Evolutionary conservation across 2,888 invertebrate genomes (phyloP), one percentile per base, ranked within the genome.

Genomic region (Hylaea fasciaria): DNA sequence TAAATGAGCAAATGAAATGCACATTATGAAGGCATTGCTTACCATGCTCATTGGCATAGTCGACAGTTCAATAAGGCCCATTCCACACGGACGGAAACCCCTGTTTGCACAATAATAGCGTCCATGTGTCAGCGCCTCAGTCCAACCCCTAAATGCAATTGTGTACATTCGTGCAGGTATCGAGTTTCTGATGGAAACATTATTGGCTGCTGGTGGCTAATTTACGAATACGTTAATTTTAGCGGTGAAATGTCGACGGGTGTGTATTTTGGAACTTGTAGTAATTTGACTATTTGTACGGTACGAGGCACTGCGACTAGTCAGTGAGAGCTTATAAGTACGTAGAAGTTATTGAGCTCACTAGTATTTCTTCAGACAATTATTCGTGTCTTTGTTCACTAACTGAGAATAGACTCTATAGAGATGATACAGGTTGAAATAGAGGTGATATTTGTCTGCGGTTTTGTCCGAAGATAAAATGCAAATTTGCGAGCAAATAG

Each of bases 111-210:
- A 86, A 86, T 87, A 86, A 86, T 84, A 85, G 80, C 77, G 80
- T 70, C 81, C 69, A 77, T 80, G 77, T 81, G 78, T 72, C 78
- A 76, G 78, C 76, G 74, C 74, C 77, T 81, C 84, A 86, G 82
- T 86, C 85, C 86, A 83, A 84, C 90, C 69, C 91, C 91, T 84
- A 86, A 88, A 87, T 86, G 90, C 90, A 89, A 89, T 91, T 90
- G 90, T 85, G 88, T 90, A 88, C 89, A 90, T 87, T 88, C 78
- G 89, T 81, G 89, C 88, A 73, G 78, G 82, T 85, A 91, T 91
- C 86, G 85, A 87, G 89, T 91, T 91, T 89, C 72, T 81, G 68
- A 63, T 86, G 84, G 85, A 85, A 87, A 88, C 86, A 87, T 89
- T 89, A 87, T 83, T 87, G 83, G 87, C 76, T 71, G 80, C 73